These are phyloP conservation scores for Ambastaia sidthimunki DNA, from an alignment of 2,797 vertebrate species.

Conservation along the genomic window DNA sequence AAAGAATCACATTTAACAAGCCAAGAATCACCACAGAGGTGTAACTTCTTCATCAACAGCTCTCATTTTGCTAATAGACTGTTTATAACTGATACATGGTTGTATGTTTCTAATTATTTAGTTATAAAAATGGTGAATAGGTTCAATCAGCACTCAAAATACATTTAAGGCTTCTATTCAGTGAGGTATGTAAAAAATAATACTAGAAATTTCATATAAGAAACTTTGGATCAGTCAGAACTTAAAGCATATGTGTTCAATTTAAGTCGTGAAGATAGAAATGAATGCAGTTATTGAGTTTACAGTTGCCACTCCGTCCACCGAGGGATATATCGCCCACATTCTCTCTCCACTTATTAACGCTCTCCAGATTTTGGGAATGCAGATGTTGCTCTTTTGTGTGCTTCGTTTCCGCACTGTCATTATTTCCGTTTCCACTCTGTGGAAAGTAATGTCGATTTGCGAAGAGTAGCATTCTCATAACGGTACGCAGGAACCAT, in stretches of 20 bases:
- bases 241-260: background rate
- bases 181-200: too few relatives aligned
- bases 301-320: background rate
- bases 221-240: background rate
- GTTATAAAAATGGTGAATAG: too few relatives aligned
- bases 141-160: background rate
- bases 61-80: background rate
- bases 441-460: conserved; percentile 31
- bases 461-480: conserved; percentile 8
- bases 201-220: too few relatives aligned
- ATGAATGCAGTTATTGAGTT: background rate
- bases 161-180: background rate
- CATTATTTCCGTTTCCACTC: conserved; percentile 81
- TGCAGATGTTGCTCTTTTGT: conserved; percentile 75
- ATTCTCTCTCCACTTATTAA: conserved; percentile 40
- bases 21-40: conserved; percentile 39
- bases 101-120: background rate
- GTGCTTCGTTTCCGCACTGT: conserved; percentile 79
- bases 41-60: background rate
- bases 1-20: conserved; percentile 76
- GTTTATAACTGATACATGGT: background rate
- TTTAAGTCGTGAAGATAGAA: background rate
- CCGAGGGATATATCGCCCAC: conserved; percentile 22
- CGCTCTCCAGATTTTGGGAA: conserved; percentile 69
- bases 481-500: background rate